Base-by-base conservation (phyloP, 2,113 vertebrate species). In the Cryptotis parvus region DNA sequence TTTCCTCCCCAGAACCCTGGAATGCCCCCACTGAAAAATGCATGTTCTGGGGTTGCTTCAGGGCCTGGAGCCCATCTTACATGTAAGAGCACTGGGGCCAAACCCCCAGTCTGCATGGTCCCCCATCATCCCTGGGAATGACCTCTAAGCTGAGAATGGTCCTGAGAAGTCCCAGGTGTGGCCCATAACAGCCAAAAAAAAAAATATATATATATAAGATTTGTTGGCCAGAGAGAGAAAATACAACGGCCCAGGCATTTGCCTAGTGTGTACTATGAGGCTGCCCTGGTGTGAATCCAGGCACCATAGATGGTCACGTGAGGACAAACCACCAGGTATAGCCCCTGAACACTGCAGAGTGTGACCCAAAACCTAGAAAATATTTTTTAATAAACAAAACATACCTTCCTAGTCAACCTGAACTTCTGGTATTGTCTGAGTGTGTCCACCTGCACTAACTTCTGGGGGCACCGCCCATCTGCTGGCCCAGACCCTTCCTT, bases 361-460 rank as follows among this genome's bases (percentile, higher is more conserved):
- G 4, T 65, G 63, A 11, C 29, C 29, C 27, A 29, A 27, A 29
- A 65, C 9, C 27, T 31, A 65, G 31, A 65, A 65, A 29, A 65
- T 61, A 65, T 8, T 6, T 24, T 3, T 24, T 24, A 58, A 37
- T 9, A 0, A 8, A 77, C 31, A 35, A 43, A 61, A 27, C 1
- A 9, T 66, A 1, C 1, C 0, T 66, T 87, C 12, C 65, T 3
- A 16, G 81, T 83, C 49, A 22, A 8, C 20, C 45, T 45, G 79
- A 66, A 18, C 75, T 3, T 22, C 4, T 11, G 70, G 65, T 33
- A n/a, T 27, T 10, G 1, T 41, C 31, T 11, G 65, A 39, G 76
- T 31, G 4, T 29, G 33, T 9, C 45, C 45, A 1, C 1, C 18
- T 20, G 24, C 9, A 2, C 12, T 24, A 4, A 3, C 2, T 6